Evolutionary conservation across 2,113 vertebrate species (phyloP).

Genomic region (Cygnus buccinator): DNA sequence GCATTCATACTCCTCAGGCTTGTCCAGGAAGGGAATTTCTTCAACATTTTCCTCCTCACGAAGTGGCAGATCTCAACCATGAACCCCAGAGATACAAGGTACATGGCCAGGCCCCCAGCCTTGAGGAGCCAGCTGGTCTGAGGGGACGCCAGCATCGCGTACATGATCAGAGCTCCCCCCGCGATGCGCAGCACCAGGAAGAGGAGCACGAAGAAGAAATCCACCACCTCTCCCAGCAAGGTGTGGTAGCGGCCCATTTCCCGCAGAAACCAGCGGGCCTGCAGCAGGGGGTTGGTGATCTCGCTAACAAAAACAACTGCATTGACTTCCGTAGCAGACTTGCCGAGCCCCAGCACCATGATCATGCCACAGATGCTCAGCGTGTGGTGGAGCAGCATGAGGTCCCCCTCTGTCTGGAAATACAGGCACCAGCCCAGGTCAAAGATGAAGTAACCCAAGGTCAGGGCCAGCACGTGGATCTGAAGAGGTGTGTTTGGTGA

Average conservation of each 20-base stretch:
- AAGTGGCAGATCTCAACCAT: slow-evolving; percentile 85
- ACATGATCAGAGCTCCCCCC: slow-evolving; percentile 84
- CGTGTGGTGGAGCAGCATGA: slow-evolving; percentile 89
- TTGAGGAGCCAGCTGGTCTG: slow-evolving; percentile 84
- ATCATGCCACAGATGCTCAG: slow-evolving; percentile 88
- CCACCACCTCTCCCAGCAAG: slow-evolving; percentile 78
- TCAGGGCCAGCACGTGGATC: slow-evolving; percentile 80
- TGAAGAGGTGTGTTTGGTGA: slow-evolving; percentile 87
- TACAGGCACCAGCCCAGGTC: slow-evolving; percentile 90
- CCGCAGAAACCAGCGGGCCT: slow-evolving; percentile 89
- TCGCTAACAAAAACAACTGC: slow-evolving; percentile 88
- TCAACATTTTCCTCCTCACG: slow-evolving; percentile 76
- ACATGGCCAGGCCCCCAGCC: slow-evolving; percentile 87
- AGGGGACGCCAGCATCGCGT: slow-evolving; percentile 80
- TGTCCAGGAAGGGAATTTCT: slow-evolving; percentile 47
- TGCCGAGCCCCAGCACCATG: slow-evolving; percentile 82
- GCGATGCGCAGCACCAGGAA: slow-evolving; percentile 84
- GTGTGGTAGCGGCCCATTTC: slow-evolving; percentile 78
- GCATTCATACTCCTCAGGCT: neutral
- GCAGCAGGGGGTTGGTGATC: slow-evolving; percentile 90
- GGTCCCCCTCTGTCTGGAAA: slow-evolving; percentile 84
- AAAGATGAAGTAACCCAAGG: slow-evolving; percentile 89
- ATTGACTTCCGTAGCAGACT: slow-evolving; percentile 83
- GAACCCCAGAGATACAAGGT: slow-evolving; percentile 85
- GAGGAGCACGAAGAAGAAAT: slow-evolving; percentile 83